Evolutionary conservation across 2,888 invertebrate genomes (phyloP), one percentile per base, ranked within the genome.

Genomic region (Zeuzera pyrina): DNA sequence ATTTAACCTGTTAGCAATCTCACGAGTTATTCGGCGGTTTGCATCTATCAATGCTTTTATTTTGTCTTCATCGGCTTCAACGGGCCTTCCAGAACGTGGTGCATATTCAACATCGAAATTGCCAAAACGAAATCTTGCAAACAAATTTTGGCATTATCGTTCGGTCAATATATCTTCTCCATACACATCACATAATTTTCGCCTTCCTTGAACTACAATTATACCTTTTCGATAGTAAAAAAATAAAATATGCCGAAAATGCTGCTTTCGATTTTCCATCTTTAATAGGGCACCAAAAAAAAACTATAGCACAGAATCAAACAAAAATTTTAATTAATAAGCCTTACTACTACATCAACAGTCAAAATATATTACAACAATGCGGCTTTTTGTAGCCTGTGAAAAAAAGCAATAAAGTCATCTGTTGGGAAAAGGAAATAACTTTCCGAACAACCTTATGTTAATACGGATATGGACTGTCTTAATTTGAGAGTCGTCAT

Each of bases 101-200:
- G 43, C 35, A 42, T 42, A 34, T 43, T 42, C 43, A 14, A 43
- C 24, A 41, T 42, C 37, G 45, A 47, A 43, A 43, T 41, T 40
- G 28, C 38, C 41, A 11, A 39, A 41, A 34, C 44, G 42, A 42
- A 47, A 49, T 48, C 41, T 45, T 33, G 36, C 36, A 34, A 48
- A 49, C n/a, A n/a, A n/a, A n/a, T n/a, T n/a, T n/a, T n/a, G n/a
- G n/a, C n/a, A n/a, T n/a, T n/a, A n/a, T n/a, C 40, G 38, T 42
- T 16, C 41, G 38, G 34, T 41, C 27, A 45, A 36, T 15, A 39
- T 15, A 33, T 23, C 7, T 23, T 23, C 23, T 23, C 28, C 12
- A 30, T 30, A 30, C 28, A 28, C 33, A 24, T 29, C 7, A 12
- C 15, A 21, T 23, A 7, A 30, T 34, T 27, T 30, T 7, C 22